Percentiles rank a stretch among this genome's conserved stretches.
Evolutionary conservation across 2,888 invertebrate genomes (phyloP).

Genomic region (Nomada ferruginata): DNA sequence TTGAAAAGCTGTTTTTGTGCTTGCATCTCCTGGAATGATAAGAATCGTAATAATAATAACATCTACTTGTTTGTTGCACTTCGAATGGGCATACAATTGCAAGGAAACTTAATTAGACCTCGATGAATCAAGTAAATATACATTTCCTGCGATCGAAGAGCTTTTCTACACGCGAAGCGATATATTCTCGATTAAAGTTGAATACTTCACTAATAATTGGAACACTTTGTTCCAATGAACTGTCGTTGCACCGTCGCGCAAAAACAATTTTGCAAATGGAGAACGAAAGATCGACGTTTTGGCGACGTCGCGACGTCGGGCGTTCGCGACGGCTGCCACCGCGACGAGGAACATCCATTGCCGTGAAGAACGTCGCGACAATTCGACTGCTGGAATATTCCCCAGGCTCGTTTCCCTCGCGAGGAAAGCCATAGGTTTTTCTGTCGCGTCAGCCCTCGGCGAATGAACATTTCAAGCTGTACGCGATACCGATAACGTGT

Average conservation of each 20-base stretch:
- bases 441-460: constrained; percentile 2
- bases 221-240: no score
- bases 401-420: constrained; percentile 1
- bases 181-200: no score
- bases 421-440: neutral
- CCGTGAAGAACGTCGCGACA: constrained; percentile 2
- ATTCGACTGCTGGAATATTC: constrained; percentile 18
- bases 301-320: neutral
- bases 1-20: neutral
- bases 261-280: constrained; percentile 44
- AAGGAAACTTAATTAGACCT: no score
- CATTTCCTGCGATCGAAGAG: no score
- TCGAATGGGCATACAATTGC: no score
- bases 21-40: no score
- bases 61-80: no score
- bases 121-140: no score
- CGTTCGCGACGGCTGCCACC: neutral
- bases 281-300: neutral
- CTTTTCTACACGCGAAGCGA: no score
- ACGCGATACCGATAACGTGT: neutral
- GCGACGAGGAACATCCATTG: neutral
- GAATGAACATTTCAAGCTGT: constrained; percentile 10
- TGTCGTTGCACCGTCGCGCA: no score
- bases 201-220: no score
- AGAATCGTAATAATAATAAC: no score